Percentiles rank a stretch among this genome's conserved stretches.
Conservation (phyloP, 2,113 vertebrate species). For the Lonchura striata region DNA sequence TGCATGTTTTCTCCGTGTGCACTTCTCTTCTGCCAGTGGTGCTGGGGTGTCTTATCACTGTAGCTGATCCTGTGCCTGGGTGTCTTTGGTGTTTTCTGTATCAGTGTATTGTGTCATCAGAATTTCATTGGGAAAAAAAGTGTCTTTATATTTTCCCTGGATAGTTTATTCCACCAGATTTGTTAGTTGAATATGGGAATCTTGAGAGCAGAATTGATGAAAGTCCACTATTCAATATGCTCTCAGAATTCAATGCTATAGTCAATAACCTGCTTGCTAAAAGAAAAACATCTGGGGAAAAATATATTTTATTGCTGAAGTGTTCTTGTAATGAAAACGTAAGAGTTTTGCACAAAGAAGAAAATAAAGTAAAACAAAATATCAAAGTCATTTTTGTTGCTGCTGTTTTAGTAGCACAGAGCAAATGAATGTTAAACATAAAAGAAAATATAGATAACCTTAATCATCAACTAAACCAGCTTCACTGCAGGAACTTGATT, state of each 20-base stretch:
- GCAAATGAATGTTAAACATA: background rate
- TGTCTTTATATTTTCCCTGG: background rate
- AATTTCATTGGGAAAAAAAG: background rate
- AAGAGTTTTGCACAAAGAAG: background rate
- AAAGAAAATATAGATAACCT: background rate
- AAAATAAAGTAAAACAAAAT: background rate
- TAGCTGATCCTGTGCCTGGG: background rate
- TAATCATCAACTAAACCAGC: conserved; percentile 5
- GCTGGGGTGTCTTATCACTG: background rate
- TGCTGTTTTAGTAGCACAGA: background rate
- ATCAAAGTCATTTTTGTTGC: background rate
- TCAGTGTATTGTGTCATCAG: background rate
- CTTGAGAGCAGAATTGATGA: background rate
- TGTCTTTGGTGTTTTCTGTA: background rate
- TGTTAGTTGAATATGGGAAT: background rate
- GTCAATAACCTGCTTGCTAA: background rate
- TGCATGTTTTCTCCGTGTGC: background rate
- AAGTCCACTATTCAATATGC: background rate
- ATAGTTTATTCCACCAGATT: background rate
- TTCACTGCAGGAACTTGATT: conserved; percentile 16
- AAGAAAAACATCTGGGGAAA: background rate
- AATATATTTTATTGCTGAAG: background rate
- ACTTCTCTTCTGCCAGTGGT: background rate
- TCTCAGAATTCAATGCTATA: background rate
- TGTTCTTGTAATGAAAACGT: background rate